These are phyloP conservation scores for Ophioninae sp. DNA, from an alignment of 2,888 invertebrate genomes.

Conservation along the genomic window DNA sequence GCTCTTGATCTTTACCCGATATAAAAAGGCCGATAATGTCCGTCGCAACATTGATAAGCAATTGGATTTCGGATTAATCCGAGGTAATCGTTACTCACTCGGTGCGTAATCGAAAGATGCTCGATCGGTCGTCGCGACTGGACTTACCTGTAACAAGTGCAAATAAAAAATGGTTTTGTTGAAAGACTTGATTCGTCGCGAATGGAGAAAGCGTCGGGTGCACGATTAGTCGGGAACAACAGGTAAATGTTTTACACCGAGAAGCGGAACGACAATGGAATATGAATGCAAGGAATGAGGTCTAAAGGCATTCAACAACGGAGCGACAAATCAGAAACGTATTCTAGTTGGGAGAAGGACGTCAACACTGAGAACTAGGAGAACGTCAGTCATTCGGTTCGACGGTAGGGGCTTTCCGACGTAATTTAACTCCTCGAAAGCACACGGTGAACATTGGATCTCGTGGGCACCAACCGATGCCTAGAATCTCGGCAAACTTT, in stretches of 20 bases:
- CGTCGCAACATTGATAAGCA: not conserved
- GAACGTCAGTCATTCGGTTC: conserved; percentile 45
- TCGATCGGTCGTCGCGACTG: not conserved
- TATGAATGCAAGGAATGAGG: conserved; percentile 32
- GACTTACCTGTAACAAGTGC: conserved; percentile 64
- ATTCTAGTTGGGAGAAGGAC: conserved; percentile 44
- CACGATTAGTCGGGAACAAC: conserved; percentile 25
- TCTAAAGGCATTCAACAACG: conserved; percentile 30
- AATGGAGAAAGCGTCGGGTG: conserved; percentile 5
- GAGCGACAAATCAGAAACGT: conserved; percentile 55
- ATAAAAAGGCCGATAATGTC: too few species aligned
- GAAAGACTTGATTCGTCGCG: not conserved
- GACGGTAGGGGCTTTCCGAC: conserved; percentile 49
- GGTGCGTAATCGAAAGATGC: not conserved
- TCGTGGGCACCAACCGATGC: conserved; percentile 51
- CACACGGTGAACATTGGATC: conserved; percentile 53
- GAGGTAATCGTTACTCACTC: conserved; percentile 16
- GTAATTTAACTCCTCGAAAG: conserved; percentile 65
- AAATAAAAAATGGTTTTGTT: conserved; percentile 5
- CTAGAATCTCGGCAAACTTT: conserved; percentile 56
- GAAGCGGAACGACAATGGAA: conserved; percentile 14
- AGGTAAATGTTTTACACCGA: conserved; percentile 26
- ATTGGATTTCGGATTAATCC: not conserved
- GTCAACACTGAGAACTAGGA: conserved; percentile 26
- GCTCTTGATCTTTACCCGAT: not conserved